These are phyloP conservation scores for Aphelinus certus DNA, from an alignment of 1,140 invertebrate species.

Conservation along the genomic window DNA sequence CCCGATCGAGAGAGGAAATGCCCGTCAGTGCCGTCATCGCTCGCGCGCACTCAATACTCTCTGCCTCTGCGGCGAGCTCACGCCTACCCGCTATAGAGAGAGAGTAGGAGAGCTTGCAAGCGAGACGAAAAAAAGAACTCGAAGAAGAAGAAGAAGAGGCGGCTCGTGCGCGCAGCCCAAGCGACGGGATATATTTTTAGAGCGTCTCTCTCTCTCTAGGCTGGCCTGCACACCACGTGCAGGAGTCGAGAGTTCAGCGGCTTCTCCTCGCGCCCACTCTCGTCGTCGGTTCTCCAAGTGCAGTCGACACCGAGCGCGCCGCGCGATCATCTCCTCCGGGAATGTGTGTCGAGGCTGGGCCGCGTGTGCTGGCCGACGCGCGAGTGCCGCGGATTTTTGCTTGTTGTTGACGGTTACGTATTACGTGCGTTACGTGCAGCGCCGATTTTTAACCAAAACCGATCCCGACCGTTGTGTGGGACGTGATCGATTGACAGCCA, in stretches of 20 bases:
- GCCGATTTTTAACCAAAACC: not conserved
- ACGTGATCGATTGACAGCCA: no score
- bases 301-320: not conserved
- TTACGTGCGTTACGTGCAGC: not conserved
- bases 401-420: slow-evolving; percentile 4
- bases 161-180: not conserved
- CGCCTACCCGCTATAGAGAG: not conserved
- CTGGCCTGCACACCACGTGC: slow-evolving; percentile 28
- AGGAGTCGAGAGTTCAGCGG: slow-evolving; percentile 36
- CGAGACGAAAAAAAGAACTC: not conserved
- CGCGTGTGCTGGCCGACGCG: not conserved
- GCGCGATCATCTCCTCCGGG: not conserved
- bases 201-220: not conserved
- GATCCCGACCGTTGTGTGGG: no score
- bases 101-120: not conserved
- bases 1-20: no score
- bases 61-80: no score
- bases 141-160: slow-evolving; percentile 5
- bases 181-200: slow-evolving; percentile 22
- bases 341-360: slow-evolving; percentile 19
- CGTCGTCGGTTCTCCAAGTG: not conserved
- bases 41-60: no score
- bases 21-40: no score
- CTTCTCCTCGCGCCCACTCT: slow-evolving; percentile 21
- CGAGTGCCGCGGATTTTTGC: slow-evolving; percentile 6